Base-by-base conservation (phyloP, 2,888 invertebrate species). In the Synanthedon formicaeformis region DNA sequence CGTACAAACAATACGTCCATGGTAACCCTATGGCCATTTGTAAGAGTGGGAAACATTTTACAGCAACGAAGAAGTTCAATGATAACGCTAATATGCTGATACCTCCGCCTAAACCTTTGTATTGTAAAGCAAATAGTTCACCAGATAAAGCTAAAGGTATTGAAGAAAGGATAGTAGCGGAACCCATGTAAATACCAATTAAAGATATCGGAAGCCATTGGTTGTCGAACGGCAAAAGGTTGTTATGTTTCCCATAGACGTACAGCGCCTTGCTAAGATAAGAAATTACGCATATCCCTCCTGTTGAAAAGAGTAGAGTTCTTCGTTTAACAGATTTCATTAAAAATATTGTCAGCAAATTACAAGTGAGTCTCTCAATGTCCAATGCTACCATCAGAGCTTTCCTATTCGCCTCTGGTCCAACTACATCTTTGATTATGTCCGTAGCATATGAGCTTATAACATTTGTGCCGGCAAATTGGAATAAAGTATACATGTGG, bases 91-190 rank as follows among this genome's bases (percentile, higher is more conserved):
- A 86, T 1, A 91, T 87, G 49, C 91, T 90, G 10, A 92, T 76
- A 0, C 92, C 92, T 11, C 92, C 90, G 1, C 92, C 93, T 4
- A 91, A 72, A 0, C 91, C 92, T 52, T 92, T 81, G 52, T 89
- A 89, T 53, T 88, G 88, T 50, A 90, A 76, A 0, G 92, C 89
- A 67, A 92, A 93, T 23, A 93, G 85, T 69, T 94, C 93, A 0
- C 93, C 92, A 52, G 92, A 90, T 75, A 93, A 86, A 12, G 92
- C 89, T 81, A 93, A 94, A 0, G 93, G 93, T 57, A 94, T 76
- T 0, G 92, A 91, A 4, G 91, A 85, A 13, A 14, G 13, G 55
- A 91, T 81, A 1, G 93, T 92, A 8, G 90, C 77, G 10, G 89
- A 86, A 10, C 88, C 83, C 68, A 91, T 90, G 61, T 91, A 91